Base-by-base conservation (phyloP, 2,888 invertebrate genomes). In the Bembecia ichneumoniformis region DNA sequence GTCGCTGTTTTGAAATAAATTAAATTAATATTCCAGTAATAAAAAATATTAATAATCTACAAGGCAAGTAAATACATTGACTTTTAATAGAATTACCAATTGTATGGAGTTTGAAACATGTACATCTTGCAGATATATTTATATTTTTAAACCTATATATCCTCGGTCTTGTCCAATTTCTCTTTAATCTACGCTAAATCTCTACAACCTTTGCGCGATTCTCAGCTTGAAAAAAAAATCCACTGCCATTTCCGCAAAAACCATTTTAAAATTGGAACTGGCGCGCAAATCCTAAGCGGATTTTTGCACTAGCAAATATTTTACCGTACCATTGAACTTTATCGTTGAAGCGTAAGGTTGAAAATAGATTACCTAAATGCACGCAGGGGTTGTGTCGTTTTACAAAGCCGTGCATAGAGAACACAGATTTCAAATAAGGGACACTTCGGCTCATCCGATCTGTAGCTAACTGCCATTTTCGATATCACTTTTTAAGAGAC, bases 221-320 rank as follows among this genome's bases (percentile, higher is more conserved):
- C 28, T 46, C 11, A 34, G 13, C 14, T 14, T 28, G 20, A n/a
- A 13, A 28, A 46, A 46, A 54, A 57, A 74, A 69, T 68, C 72
- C 68, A 55, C 55, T 58, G 62, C 67, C 62, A 60, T 72, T 71
- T 66, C 59, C 64, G 64, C 72, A 68, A 68, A 75, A 79, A 76
- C 74, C 73, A 78, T 78, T 80, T 77, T 70, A 74, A 79, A 82
- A 78, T 81, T 78, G 77, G 70, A 80, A 77, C 71, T 66, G 68
- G 75, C 70, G 67, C 68, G 68, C 65, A 49, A 13, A n/a, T 48
- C 15, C 15, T 77, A 75, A 80, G 74, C 74, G 77, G 78, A 78
- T 80, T 80, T 76, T 68, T 72, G 66, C 63, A 53, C 54, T 54
- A 48, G 51, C 69, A 69, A 58, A 65, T 48, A 28, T 51, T 62